Percentiles rank a stretch among this genome's conserved stretches.
Conservation (phyloP, 1,140 invertebrate species). For the Nasonia giraulti region DNA sequence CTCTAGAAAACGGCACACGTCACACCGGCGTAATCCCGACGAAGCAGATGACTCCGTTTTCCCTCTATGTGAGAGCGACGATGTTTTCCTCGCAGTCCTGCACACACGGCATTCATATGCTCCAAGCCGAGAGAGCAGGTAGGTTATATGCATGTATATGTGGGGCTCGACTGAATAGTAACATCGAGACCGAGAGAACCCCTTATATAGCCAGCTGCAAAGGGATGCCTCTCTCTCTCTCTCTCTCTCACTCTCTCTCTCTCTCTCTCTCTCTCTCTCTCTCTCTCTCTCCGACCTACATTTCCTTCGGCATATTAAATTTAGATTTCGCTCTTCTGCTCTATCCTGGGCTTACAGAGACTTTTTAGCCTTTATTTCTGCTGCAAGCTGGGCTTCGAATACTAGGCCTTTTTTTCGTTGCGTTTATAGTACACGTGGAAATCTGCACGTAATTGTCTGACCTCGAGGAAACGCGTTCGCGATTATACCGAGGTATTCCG, state of each 20-base stretch:
- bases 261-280: no score
- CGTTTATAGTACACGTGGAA: neutral
- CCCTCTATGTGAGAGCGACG: neutral
- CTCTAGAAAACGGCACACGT: neutral
- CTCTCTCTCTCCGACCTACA: constrained; percentile 20
- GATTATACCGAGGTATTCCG: neutral
- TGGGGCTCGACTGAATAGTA: neutral
- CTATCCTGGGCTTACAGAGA: neutral
- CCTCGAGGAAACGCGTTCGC: neutral
- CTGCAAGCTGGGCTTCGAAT: neutral
- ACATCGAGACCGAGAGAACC: constrained; percentile 14
- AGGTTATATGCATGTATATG: neutral
- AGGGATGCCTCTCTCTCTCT: neutral
- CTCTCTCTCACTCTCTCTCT: no score
- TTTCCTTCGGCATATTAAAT: constrained; percentile 45
- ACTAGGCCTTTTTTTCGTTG: neutral
- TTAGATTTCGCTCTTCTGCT: constrained; percentile 31
- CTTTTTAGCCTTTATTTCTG: neutral
- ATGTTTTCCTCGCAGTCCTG: neutral
- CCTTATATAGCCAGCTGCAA: neutral
- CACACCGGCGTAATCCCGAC: neutral
- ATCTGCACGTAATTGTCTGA: neutral
- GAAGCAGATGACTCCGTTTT: neutral
- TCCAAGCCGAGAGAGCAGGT: no score
- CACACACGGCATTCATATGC: neutral